These are phyloP conservation scores for Sciaenops ocellatus DNA, from an alignment of 2,797 vertebrate species.

Conservation along the genomic window DNA sequence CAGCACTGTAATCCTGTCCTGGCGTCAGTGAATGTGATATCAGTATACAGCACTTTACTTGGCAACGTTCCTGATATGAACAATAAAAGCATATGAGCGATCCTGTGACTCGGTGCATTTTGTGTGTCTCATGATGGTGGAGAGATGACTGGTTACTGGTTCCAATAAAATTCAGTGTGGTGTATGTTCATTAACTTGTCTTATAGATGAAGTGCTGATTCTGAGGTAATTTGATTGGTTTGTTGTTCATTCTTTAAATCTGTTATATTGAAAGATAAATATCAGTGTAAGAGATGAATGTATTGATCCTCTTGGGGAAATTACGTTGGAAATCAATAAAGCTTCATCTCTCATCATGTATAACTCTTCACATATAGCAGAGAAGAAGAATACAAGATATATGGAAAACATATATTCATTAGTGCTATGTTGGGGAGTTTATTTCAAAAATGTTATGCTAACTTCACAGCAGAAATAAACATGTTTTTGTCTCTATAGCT, in stretches of 20 bases:
- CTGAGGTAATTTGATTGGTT: constrained; percentile 5
- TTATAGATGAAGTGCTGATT: neutral
- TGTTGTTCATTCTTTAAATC: constrained; percentile 29
- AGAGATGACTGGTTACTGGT: neutral
- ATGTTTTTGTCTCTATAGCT: no score
- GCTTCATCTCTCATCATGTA: constrained; percentile 22
- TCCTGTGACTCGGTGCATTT: constrained; percentile 32
- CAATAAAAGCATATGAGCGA: constrained; percentile 70
- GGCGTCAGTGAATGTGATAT: constrained; percentile 67
- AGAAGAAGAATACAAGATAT: neutral
- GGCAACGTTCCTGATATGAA: constrained; percentile 61
- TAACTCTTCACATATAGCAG: constrained; percentile 3
- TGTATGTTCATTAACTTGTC: neutral
- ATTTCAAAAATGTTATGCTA: neutral
- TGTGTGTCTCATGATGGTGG: constrained; percentile 21
- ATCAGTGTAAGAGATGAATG: constrained; percentile 20
- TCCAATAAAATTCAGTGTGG: neutral
- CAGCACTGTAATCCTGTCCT: constrained; percentile 56
- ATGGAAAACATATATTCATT: constrained; percentile 11
- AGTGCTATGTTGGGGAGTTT: neutral
- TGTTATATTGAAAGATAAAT: constrained; percentile 10
- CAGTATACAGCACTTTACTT: constrained; percentile 72
- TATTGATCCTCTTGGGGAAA: constrained; percentile 21
- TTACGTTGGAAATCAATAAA: constrained; percentile 43
- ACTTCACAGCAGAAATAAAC: no score